Conservation (phyloP, 2,113 vertebrate species). For the Carassius carassius region DNA sequence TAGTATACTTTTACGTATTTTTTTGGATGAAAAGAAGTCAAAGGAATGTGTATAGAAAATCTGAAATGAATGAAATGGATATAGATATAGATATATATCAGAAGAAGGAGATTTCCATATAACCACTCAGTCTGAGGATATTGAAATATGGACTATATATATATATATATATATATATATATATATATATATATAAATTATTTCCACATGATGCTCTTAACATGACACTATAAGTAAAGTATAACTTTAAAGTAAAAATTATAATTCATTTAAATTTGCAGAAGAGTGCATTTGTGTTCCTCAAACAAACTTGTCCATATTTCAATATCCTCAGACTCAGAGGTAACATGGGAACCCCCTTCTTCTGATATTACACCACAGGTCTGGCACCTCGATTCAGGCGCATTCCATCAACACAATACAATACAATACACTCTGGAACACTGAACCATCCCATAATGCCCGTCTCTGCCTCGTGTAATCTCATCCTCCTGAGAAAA, state of each 20-base stretch:
- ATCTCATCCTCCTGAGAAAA: constrained; percentile 25
- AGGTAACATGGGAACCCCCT: constrained; percentile 25
- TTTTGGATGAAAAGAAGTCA: neutral
- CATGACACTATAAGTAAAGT: neutral
- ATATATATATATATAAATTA: too few relatives aligned
- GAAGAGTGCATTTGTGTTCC: neutral
- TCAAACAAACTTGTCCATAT: neutral
- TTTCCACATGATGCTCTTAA: neutral
- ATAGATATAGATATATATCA: too few relatives aligned
- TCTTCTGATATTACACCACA: constrained; percentile 39
- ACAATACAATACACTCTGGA: constrained; percentile 39
- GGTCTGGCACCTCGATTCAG: constrained; percentile 26
- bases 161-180: too few relatives aligned
- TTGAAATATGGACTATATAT: too few relatives aligned
- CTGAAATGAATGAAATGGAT: neutral
- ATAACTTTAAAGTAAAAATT: neutral
- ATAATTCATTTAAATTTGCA: neutral
- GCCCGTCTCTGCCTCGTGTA: constrained; percentile 29
- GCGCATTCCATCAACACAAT: constrained; percentile 42
- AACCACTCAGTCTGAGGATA: too few relatives aligned
- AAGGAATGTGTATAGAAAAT: neutral
- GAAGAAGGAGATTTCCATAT: too few relatives aligned
- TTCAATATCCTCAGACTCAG: neutral
- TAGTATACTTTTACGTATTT: neutral
- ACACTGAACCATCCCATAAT: constrained; percentile 49